A percentile compares a stretch with the other conserved stretches of the same genome.
Evolutionary conservation across 1,140 invertebrate species (phyloP).

Genomic region (Drosophila bifasciata): DNA sequence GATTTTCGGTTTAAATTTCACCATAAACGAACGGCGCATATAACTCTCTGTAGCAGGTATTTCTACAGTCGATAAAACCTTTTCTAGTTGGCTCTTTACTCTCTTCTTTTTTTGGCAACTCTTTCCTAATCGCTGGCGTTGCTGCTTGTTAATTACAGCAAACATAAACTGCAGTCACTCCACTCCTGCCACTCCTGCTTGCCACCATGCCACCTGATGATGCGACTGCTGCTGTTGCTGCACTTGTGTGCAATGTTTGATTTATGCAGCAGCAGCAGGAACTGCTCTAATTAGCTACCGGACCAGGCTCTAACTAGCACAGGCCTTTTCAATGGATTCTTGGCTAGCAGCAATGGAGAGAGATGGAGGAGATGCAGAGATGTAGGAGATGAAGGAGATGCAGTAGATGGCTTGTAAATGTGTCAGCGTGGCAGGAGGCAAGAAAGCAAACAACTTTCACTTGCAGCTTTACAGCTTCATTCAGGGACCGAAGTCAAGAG

Average conservation of each 20-base stretch:
- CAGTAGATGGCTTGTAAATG: slow-evolving; percentile 47
- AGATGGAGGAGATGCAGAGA: too few relatives aligned
- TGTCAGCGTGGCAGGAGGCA: slow-evolving; percentile 49
- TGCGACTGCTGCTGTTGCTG: slow-evolving; percentile 22
- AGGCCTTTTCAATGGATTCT: slow-evolving; percentile 53
- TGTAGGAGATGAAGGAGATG: too few relatives aligned
- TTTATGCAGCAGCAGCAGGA: slow-evolving; percentile 44
- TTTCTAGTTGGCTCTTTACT: not conserved
- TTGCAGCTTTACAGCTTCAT: slow-evolving; percentile 24
- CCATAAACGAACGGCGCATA: too few relatives aligned
- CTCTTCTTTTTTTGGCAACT: slow-evolving; percentile 55
- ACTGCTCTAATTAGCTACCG: slow-evolving; percentile 70
- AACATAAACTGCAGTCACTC: slow-evolving; percentile 61
- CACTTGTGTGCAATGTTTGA: slow-evolving; percentile 74
- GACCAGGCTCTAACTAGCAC: slow-evolving; percentile 27
- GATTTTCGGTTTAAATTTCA: too few relatives aligned
- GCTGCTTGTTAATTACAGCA: slow-evolving; percentile 76
- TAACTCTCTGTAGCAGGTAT: slow-evolving; percentile 1
- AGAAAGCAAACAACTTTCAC: slow-evolving; percentile 76
- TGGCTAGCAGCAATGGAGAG: not conserved
- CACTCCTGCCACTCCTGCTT: not conserved
- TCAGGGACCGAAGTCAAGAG: slow-evolving; percentile 69
- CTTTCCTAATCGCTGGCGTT: slow-evolving; percentile 64
- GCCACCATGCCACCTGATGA: slow-evolving; percentile 3
- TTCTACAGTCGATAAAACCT: not conserved